Evolutionary conservation across 2,888 invertebrate genomes (phyloP), one percentile per base, ranked within the genome.

Genomic region (Arctia plantaginis): DNA sequence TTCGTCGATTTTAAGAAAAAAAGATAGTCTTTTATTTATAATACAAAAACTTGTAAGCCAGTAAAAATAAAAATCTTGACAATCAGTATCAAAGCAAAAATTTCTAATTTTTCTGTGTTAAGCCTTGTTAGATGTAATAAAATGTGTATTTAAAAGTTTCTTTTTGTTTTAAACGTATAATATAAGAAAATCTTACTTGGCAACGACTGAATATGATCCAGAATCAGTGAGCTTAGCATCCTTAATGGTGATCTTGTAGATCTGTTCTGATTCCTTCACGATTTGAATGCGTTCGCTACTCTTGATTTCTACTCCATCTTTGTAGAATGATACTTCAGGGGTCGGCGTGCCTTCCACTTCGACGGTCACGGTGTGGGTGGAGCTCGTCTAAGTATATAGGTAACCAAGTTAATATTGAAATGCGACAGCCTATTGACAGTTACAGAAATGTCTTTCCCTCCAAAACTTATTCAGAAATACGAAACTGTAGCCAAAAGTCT

Each of bases 151-250:
- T 35, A 1, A 15, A n/a, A 12, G 1, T 51, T 47, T 23, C 13
- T 51, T 1, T 12, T 47, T 41, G n/a, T 33, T n/a, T 51, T 20
- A 1, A 27, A 59, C 4, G 6, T 66, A 66, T 27, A 35, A 15
- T 18, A 44, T 12, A 59, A 59, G 20, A 4, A n/a, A 59, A 44
- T 62, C 94, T 91, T 68, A 95, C 95, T 97, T 97, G 0, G 98
- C 98, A 1, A 98, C 97, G 7, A 99, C 97, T 0, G 98, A 98
- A 91, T 98, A 99, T 0, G 98, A 98, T 4, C 99, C 99, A 23
- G 97, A 96, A 89, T 99, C 99, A 1, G 97, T 97, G 70, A 98
- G 96, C 86, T 96, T 97, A 64, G 98, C 96, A 69, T 97, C 97
- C 80, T 97, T 97, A 74, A 98, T 97, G 68, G 97, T 96, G 75